A percentile compares a stretch with the other conserved stretches of the same genome.
Conservation (phyloP, 2,797 vertebrate species). For the Numenius phaeopus region DNA sequence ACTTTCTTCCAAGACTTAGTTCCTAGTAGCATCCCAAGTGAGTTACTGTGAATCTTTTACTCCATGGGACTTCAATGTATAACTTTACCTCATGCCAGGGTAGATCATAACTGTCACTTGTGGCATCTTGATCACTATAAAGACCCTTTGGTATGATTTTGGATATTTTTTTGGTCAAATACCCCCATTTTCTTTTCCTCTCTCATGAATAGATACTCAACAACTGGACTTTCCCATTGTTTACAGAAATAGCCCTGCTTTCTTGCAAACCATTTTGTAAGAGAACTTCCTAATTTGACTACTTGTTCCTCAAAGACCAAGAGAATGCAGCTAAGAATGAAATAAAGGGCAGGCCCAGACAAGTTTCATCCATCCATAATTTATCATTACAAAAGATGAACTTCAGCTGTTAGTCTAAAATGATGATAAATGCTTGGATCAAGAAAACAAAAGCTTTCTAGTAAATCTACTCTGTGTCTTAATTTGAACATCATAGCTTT, state of each 20-base stretch:
- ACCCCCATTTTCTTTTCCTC: not conserved
- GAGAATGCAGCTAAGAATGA: constrained; percentile 32
- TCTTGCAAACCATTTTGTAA: constrained; percentile 37
- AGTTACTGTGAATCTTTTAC: not conserved
- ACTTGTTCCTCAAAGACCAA: constrained; percentile 55
- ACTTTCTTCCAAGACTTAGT: not conserved
- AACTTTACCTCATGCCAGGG: not conserved
- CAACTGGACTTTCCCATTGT: constrained; percentile 23
- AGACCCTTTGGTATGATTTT: not conserved
- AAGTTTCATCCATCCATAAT: constrained; percentile 43
- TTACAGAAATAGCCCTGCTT: constrained; percentile 30
- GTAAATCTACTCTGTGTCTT: constrained; percentile 31
- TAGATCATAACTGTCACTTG: not conserved
- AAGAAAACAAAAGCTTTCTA: constrained; percentile 60
- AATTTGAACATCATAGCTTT: constrained; percentile 17
- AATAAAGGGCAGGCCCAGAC: constrained; percentile 10
- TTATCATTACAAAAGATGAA: constrained; percentile 53
- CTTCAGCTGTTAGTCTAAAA: constrained; percentile 43
- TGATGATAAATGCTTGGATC: constrained; percentile 39
- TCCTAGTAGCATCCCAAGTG: not conserved
- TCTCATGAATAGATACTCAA: not conserved
- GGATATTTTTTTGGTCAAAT: not conserved
- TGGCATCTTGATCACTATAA: not conserved
- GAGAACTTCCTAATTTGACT: constrained; percentile 33
- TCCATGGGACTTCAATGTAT: not conserved